Base-by-base conservation (phyloP, 2,888 invertebrate species). In the Drosophila kuntzei region DNA sequence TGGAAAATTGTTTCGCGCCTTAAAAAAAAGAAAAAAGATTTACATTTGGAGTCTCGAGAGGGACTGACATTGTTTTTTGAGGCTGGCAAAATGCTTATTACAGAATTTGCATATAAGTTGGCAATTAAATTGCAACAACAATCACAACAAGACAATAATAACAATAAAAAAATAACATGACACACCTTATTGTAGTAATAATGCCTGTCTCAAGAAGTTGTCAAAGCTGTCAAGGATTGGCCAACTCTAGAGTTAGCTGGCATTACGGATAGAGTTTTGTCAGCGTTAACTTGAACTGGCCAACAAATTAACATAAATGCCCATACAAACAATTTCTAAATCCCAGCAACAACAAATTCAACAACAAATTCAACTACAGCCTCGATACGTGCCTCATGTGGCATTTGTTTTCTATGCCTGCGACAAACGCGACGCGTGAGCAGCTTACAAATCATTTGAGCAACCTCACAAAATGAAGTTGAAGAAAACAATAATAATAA, bases 51-150 rank as follows among this genome's bases (percentile, higher is more conserved):
- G 37, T 22, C 47, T 44, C 41, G 18, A 54, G 51, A 43, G 44
- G 36, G 34, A 32, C 61, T 67, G 69, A 53, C 58, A 70, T 66
- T 72, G 75, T 71, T 70, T 50, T 59, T 34, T 49, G 72, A 69
- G 32, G 49, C 37, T 41, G 6, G 25, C 46, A 46, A 65, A 79
- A 85, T 82, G 73, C 67, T 82, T 77, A 85, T 87, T 82, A 79
- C 67, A 65, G 29, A 73, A 86, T 88, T 88, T 88, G 79, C 85
- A 86, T 86, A 88, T 63, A 80, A 80, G 84, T 77, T 79, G 80
- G 79, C 89, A 86, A 86, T 85, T 85, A 88, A 86, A 80, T 71
- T 59, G 69, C 74, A 66, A 64, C 63, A 61, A 63, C 58, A 47
- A n/a, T n/a, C n/a, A n/a, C n/a, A n/a, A 46, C 43, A 44, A 61